Evolutionary conservation across 1,140 invertebrate genomes (phyloP), one percentile per base, ranked within the genome.

Genomic region (Hermetia illucens): DNA sequence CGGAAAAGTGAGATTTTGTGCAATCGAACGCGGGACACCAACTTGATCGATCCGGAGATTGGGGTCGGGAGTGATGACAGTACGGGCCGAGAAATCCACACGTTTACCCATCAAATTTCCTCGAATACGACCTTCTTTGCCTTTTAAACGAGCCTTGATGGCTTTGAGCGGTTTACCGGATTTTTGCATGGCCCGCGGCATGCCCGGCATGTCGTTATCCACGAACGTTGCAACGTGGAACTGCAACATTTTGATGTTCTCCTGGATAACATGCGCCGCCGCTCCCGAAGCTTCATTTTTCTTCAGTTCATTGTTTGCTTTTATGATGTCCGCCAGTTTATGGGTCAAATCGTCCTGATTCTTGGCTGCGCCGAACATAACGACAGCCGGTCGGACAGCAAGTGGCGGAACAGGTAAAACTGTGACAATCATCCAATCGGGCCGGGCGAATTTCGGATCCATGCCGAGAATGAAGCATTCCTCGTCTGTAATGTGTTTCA

Each of bases 91-190:
- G 55, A 99, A 99, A 53, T 99, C 96, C 0, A 99, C 96, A 70
- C 96, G 89, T 62, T 99, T 99, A 40, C 96, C 96, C 95, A 99
- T 99, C 46, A 99, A 72, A 60, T 99, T 99, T 50, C 95, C 95
- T 64, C 96, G 70, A 51, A 99, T 97, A 51, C 96, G 70, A 0
- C 96, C 96, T 78, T 98, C 94, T 63, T 99, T 99, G 8, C 84
- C 84, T 52, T 90, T 88, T 10, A 90, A 57, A 33, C 84, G 69
- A 0, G 83, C 79, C 64, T 98, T 98, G 13, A 99, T 79, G 0
- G 96, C 93, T 68, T 99, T 99, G 1, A 99, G 62, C 0, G 96
- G 96, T 59, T 98, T 84, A 1, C 96, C 96, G 1, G 93, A 96
- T 63, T 99, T 99, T 63, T 99, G 96, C 74, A 95, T 92, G 4